Conservation (phyloP, 2,113 vertebrate species). For the Cephalophus harveyi region DNA sequence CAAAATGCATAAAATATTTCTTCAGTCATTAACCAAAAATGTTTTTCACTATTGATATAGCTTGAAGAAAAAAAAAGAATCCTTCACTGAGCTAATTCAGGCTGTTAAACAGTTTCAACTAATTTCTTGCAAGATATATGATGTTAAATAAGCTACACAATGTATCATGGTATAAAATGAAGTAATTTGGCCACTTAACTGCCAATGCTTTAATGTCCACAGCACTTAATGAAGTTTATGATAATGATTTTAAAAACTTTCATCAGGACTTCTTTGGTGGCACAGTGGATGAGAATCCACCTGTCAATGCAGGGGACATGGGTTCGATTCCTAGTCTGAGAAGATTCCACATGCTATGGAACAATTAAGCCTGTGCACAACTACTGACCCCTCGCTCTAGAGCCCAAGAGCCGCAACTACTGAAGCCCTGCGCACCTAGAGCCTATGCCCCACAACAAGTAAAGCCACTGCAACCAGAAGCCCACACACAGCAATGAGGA, state of each 20-base stretch:
- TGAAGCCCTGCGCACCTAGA: background rate
- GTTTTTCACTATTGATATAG: background rate
- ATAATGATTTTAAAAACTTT: background rate
- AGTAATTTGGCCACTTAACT: background rate
- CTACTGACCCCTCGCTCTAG: background rate
- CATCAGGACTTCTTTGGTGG: background rate
- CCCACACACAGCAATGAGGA: background rate
- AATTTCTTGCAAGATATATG: background rate
- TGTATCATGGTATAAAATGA: background rate
- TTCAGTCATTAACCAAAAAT: background rate
- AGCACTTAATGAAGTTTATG: background rate
- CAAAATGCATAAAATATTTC: slow-evolving; percentile 28
- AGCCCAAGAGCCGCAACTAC: background rate
- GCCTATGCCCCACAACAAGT: background rate
- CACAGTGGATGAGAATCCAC: background rate
- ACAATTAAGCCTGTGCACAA: background rate
- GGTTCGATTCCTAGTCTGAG: background rate
- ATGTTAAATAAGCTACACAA: background rate
- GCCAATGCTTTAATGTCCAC: background rate
- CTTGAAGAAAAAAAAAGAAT: background rate
- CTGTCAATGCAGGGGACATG: background rate
- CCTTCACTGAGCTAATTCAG: background rate
- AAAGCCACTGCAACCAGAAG: background rate
- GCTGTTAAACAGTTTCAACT: background rate
- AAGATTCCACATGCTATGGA: background rate